These are phyloP conservation scores for Chymomyza amoena DNA, from an alignment of 2,888 invertebrate genomes.

Conservation along the genomic window DNA sequence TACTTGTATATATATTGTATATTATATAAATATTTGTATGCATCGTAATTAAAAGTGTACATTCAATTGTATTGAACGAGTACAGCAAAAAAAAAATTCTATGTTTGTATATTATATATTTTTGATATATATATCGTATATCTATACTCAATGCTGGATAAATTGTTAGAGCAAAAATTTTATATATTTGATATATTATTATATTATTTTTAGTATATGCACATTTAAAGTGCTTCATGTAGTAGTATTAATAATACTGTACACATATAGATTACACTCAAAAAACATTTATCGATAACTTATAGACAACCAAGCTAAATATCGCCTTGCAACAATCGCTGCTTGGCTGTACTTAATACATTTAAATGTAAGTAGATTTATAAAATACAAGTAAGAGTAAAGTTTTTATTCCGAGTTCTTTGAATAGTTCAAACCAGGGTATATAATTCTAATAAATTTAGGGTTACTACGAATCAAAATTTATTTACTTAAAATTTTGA, in stretches of 20 bases:
- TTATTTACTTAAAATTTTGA: background rate
- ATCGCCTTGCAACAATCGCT: background rate
- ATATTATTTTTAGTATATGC: background rate
- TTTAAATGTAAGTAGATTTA: no score
- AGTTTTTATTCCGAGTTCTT: no score
- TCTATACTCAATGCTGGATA: no score
- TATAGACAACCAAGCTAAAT: background rate
- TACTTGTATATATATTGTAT: conserved; percentile 5
- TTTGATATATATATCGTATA: background rate
- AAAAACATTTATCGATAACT: background rate
- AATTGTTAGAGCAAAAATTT: no score
- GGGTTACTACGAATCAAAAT: no score
- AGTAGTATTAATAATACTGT: background rate
- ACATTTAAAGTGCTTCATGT: background rate
- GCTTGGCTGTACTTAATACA: background rate
- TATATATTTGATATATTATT: no score
- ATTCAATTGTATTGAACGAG: conserved; percentile 44
- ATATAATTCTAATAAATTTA: no score
- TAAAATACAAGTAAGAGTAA: no score
- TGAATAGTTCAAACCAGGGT: no score
- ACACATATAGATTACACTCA: background rate
- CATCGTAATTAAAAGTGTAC: background rate
- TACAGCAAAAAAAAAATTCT: background rate
- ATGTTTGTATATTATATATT: background rate
- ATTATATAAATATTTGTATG: conserved; percentile 34